Conservation (phyloP, 2,888 invertebrate species). For the Limnephilus auricula region DNA sequence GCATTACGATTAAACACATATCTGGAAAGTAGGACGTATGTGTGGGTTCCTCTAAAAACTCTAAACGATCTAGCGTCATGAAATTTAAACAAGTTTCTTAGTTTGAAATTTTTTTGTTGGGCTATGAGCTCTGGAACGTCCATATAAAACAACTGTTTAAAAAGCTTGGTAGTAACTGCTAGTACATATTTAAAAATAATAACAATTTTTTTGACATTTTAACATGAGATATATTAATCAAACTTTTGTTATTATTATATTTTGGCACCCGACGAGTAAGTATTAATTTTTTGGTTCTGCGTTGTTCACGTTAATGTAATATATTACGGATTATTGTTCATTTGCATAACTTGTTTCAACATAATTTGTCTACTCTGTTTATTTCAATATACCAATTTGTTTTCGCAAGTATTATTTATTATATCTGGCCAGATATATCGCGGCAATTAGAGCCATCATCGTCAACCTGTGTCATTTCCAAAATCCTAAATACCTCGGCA, state of each 20-base stretch:
- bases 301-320: not conserved
- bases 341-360: not conserved
- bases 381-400: conserved; percentile 46
- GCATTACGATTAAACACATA: not conserved
- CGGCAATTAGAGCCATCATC: conserved; percentile 50
- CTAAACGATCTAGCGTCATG: no score
- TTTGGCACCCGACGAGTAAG: not conserved
- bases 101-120: no score
- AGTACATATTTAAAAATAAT: not conserved
- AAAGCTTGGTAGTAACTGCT: not conserved
- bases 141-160: not conserved
- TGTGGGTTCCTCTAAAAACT: no score
- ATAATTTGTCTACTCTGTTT: not conserved
- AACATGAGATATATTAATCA: no score
- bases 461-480: conserved; percentile 16
- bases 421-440: conserved; percentile 43
- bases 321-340: not conserved
- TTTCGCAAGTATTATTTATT: conserved; percentile 38
- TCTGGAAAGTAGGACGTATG: no score
- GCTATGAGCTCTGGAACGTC: no score
- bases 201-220: not conserved
- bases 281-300: not conserved
- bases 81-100: no score
- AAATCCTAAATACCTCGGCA: conserved; percentile 48
- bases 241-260: not conserved